These are phyloP conservation scores for Chymomyza amoena DNA, from an alignment of 2,888 invertebrate genomes.

Conservation along the genomic window DNA sequence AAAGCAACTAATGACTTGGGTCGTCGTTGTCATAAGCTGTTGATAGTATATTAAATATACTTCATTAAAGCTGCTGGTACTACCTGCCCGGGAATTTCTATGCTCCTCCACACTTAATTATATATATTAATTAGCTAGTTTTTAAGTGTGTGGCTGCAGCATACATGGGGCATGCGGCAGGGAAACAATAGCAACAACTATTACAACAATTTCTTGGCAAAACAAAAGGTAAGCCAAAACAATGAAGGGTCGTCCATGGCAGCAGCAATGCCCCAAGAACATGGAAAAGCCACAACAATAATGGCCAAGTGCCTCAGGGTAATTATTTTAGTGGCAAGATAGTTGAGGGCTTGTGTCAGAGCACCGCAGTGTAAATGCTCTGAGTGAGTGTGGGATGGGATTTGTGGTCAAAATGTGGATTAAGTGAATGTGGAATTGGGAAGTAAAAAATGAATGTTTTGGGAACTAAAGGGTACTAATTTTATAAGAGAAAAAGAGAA, in stretches of 20 bases:
- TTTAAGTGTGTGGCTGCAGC: neutral
- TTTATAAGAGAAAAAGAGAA: too few species aligned
- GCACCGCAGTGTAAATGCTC: neutral
- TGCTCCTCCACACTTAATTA: neutral
- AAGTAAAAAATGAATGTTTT: neutral
- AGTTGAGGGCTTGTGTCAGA: neutral
- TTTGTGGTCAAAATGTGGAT: neutral
- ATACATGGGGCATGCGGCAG: neutral
- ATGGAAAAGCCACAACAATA: neutral
- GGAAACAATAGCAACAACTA: constrained; percentile 7
- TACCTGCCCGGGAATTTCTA: neutral
- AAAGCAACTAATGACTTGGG: constrained; percentile 3
- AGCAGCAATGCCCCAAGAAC: constrained; percentile 11
- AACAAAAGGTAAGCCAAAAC: constrained; percentile 36
- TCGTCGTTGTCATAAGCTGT: neutral
- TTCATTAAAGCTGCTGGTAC: neutral
- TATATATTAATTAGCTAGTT: neutral
- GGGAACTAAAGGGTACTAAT: too few species aligned
- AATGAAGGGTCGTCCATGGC: constrained; percentile 40
- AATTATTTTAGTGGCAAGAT: constrained; percentile 37
- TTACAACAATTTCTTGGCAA: constrained; percentile 1
- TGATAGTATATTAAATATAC: neutral
- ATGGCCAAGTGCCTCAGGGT: neutral
- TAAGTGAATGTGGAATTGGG: neutral
- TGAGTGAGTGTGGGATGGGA: neutral